phyloP scores from a whole-genome alignment of 2,113 vertebrate species.

The Trichomycterus rosablanca region DNA sequence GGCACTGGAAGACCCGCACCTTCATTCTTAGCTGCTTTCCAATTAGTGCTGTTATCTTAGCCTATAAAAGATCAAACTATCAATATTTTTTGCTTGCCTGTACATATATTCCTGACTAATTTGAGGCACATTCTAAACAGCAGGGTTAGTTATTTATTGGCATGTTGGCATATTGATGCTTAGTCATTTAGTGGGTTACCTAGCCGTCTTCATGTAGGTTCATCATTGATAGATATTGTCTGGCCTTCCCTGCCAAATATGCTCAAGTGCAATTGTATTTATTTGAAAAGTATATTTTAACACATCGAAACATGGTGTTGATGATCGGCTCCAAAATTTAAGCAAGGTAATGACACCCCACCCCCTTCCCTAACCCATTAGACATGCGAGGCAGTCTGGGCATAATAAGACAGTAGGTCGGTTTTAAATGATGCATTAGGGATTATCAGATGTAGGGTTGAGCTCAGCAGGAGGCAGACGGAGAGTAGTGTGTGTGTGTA shows the following conservation, averaged over 20 bases:
- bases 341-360: background rate
- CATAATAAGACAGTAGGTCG: constrained; percentile 10
- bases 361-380: background rate
- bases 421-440: constrained; percentile 48
- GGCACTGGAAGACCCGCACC: no score
- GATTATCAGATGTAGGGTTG: constrained; percentile 47
- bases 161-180: background rate
- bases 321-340: background rate
- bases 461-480: constrained; percentile 32
- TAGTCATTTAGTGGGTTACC: background rate
- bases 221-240: background rate
- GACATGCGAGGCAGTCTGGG: background rate
- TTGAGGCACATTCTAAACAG: background rate
- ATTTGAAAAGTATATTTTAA: background rate
- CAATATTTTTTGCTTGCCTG: no score
- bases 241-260: background rate
- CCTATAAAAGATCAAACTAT: no score
- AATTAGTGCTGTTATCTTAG: no score
- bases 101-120: no score
- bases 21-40: no score
- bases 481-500: constrained; percentile 27
- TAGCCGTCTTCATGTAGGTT: background rate
- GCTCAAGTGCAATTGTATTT: background rate
- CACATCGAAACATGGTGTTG: background rate
- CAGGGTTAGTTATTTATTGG: background rate